A percentile compares a stretch with the other conserved stretches of the same genome.
Evolutionary conservation across 2,113 vertebrate genomes (phyloP).

Genomic region (Condylura cristata): DNA sequence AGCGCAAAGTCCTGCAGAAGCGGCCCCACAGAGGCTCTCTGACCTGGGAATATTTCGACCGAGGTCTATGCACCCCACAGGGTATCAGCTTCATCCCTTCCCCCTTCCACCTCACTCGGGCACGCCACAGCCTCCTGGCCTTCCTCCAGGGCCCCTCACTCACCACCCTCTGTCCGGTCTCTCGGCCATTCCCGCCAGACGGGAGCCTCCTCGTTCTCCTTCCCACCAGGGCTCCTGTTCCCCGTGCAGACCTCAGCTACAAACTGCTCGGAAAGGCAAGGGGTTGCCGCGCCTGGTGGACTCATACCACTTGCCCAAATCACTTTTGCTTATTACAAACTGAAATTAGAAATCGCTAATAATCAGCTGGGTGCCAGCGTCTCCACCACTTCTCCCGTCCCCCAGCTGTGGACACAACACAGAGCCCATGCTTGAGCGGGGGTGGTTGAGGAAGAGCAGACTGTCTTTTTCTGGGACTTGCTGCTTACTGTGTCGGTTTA

Average conservation of each 20-base stretch:
- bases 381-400: background rate
- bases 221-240: background rate
- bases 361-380: background rate
- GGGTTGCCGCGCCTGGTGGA: background rate
- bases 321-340: background rate
- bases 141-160: background rate
- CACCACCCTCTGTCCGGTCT: background rate
- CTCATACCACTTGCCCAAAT: background rate
- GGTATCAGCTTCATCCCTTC: background rate
- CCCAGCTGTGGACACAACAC: background rate
- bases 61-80: accelerated
- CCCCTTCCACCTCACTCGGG: no score
- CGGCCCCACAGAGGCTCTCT: background rate
- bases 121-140: background rate
- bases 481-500: background rate
- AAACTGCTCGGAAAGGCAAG: background rate
- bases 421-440: background rate
- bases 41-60: background rate
- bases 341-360: background rate
- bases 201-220: background rate
- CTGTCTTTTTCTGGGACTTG: background rate
- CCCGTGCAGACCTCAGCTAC: background rate
- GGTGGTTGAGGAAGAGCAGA: background rate
- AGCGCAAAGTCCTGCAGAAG: background rate
- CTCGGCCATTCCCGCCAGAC: background rate